Conservation (phyloP, 1,140 invertebrate genomes). For the Platyscapa corneri region DNA sequence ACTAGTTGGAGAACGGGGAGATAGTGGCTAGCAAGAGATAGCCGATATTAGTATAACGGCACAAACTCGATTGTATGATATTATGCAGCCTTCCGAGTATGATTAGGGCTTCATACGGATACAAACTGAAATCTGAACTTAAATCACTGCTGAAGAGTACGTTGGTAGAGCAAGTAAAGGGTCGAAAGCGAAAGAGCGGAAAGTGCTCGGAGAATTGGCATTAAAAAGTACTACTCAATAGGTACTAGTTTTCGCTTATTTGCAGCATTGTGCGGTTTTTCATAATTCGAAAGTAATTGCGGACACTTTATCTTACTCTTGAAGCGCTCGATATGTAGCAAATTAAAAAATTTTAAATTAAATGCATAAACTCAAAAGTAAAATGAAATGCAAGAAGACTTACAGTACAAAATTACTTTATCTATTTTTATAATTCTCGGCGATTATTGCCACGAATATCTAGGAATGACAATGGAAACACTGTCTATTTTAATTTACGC, state of each 20-base stretch:
- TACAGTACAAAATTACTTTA: no score
- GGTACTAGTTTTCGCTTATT: background rate
- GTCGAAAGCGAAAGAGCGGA: background rate
- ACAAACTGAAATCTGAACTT: constrained; percentile 60
- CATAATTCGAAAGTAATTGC: background rate
- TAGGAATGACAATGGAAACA: no score
- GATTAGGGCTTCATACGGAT: constrained; percentile 64
- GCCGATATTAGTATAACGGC: constrained; percentile 72
- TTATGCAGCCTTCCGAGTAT: constrained; percentile 69
- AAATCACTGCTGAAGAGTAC: constrained; percentile 28
- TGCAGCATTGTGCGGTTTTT: background rate
- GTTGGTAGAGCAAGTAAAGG: background rate
- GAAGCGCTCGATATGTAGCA: no score
- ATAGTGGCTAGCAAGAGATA: constrained; percentile 68
- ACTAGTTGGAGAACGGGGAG: background rate
- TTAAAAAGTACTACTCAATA: no score
- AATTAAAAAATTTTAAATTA: no score
- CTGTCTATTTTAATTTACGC: no score
- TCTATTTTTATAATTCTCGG: no score
- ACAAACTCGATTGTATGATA: constrained; percentile 71
- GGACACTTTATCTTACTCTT: background rate
- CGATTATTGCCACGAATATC: no score
- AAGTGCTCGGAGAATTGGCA: background rate
- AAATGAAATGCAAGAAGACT: no score
- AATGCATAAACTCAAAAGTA: no score